Evolutionary conservation across 2,797 vertebrate genomes (phyloP).

Genomic region (Lacerta viridis): DNA sequence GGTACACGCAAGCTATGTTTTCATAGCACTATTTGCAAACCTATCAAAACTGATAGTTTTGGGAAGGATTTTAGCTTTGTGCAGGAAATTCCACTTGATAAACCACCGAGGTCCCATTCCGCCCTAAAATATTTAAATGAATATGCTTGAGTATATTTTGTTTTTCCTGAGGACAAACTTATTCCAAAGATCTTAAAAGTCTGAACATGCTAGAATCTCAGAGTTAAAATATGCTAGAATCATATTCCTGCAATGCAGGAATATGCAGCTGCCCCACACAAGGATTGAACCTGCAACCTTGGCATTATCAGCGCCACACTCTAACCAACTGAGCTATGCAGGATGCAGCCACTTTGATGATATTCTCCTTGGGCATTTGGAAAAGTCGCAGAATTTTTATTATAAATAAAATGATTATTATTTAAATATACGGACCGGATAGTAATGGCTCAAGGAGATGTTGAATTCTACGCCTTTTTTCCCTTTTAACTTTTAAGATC

Average conservation of each 20-base stretch:
- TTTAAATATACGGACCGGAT: constrained; percentile 71
- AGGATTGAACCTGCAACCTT: no score
- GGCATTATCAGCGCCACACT: no score
- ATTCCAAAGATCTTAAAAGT: neutral
- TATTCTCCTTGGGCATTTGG: neutral
- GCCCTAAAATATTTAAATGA: neutral
- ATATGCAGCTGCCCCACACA: no score
- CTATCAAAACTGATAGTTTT: neutral
- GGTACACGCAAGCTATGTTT: neutral
- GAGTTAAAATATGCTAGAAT: no score
- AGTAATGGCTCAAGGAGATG: constrained; percentile 43
- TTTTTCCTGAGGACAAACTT: neutral
- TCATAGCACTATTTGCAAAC: neutral
- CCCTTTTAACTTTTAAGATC: no score
- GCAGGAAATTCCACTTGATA: neutral
- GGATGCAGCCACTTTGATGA: neutral
- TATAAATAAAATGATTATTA: neutral
- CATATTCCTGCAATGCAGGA: no score
- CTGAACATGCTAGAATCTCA: no score
- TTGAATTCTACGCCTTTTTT: no score
- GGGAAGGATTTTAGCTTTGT: neutral
- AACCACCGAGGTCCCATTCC: neutral
- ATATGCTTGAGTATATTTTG: no score
- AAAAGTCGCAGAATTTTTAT: no score
- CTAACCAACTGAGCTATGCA: no score